phyloP scores from a whole-genome alignment of 2,888 invertebrate genomes.

The Pristionchus arcanus region DNA sequence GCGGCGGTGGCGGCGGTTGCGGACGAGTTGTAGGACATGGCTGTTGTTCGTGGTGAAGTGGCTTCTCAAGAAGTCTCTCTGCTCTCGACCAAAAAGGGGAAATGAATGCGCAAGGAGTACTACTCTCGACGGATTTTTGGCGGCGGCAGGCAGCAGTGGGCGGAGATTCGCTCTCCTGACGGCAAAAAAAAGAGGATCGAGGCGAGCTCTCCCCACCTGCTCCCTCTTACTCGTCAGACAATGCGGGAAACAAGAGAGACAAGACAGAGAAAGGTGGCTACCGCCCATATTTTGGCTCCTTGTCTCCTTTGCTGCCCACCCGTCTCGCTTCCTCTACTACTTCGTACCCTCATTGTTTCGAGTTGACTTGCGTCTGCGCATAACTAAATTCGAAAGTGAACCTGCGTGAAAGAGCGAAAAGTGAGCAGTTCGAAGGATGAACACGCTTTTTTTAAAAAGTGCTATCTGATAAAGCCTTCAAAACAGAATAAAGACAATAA shows the following conservation, averaged over 20 bases:
- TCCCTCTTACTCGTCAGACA: background rate
- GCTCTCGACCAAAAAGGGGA: background rate
- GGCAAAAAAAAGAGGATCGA: background rate
- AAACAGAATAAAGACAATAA: background rate
- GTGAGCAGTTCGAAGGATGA: background rate
- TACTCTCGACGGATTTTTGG: conserved; percentile 34
- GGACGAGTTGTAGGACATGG: background rate
- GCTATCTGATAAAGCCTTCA: too few species aligned
- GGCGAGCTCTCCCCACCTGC: background rate
- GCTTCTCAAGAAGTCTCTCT: background rate
- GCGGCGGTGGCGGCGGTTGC: background rate
- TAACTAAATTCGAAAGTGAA: background rate
- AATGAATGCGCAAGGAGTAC: background rate
- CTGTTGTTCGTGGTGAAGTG: background rate
- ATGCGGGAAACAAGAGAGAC: background rate
- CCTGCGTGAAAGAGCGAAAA: background rate
- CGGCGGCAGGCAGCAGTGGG: background rate
- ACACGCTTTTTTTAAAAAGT: background rate
- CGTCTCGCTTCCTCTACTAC: background rate
- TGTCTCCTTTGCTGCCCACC: background rate
- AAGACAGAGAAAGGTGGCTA: background rate
- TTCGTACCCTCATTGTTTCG: background rate
- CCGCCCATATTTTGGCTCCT: conserved; percentile 9
- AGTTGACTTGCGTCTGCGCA: background rate
- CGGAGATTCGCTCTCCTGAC: conserved; percentile 37